Percentiles rank a stretch among this genome's conserved stretches.
Conservation (phyloP, 2,888 invertebrate species). For the Tenthredo mesomela region DNA sequence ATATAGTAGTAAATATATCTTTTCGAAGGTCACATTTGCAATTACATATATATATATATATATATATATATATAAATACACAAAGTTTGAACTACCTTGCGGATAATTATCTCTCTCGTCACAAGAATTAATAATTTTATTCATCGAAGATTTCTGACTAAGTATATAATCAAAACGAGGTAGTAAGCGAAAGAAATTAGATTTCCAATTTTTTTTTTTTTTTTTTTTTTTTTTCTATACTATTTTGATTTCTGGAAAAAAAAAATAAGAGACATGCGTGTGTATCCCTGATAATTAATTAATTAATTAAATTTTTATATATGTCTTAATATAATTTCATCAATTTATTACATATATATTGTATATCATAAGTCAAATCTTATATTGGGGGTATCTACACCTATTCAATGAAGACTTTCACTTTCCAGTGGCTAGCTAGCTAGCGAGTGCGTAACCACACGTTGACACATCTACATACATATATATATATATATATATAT, state of each 20-base stretch:
- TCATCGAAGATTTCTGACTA: neutral
- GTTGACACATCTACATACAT: neutral
- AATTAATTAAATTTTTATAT: neutral
- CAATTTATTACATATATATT: neutral
- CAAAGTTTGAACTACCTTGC: neutral
- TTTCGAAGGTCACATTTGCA: neutral
- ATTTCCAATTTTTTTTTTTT: neutral
- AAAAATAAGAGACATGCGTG: neutral
- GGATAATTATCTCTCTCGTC: neutral
- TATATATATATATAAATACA: too few relatives aligned
- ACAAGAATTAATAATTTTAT: neutral
- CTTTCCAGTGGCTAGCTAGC: constrained; percentile 21
- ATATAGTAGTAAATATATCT: neutral
- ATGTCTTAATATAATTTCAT: neutral
- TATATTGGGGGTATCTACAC: neutral
- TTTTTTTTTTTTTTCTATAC: too few relatives aligned
- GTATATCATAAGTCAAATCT: neutral
- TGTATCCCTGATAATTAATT: neutral
- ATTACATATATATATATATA: too few relatives aligned
- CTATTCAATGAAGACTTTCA: constrained; percentile 40
- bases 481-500: neutral
- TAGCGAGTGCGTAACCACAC: constrained; percentile 20
- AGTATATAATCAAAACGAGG: too few relatives aligned
- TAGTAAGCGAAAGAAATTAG: neutral
- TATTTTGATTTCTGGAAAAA: neutral